These are phyloP conservation scores for Vesta saturnalis DNA, from an alignment of 2,888 invertebrate species.

Conservation along the genomic window DNA sequence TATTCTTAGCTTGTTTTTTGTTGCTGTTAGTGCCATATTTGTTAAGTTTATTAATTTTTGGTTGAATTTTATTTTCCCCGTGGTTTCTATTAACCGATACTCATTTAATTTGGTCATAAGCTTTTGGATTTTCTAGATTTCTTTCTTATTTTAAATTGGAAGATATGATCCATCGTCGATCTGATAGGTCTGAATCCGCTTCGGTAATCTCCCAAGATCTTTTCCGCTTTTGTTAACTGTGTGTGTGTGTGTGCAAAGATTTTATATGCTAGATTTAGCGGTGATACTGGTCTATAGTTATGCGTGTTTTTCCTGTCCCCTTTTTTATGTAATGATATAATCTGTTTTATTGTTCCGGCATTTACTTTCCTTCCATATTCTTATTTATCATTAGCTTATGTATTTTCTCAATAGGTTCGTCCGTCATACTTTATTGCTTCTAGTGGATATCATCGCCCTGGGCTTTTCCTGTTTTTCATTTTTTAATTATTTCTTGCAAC, in stretches of 20 bases:
- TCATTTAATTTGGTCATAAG: background rate
- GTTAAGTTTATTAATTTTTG: background rate
- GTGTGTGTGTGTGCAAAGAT: background rate
- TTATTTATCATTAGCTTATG: background rate
- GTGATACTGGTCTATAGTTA: no score
- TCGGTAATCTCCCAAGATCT: background rate
- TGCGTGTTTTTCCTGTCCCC: background rate
- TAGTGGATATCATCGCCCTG: background rate
- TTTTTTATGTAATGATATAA: no score
- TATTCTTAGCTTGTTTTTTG: background rate
- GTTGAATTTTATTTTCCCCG: background rate
- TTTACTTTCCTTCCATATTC: background rate
- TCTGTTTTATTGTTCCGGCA: background rate
- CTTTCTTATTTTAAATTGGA: background rate
- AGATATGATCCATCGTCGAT: conserved; percentile 1
- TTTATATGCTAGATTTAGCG: background rate
- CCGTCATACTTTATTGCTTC: background rate
- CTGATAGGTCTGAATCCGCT: background rate
- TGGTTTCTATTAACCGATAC: background rate
- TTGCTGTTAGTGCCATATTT: background rate
- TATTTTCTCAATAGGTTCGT: background rate
- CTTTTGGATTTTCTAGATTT: background rate
- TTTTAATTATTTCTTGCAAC: background rate
- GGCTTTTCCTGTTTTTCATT: no score
- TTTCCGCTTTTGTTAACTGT: background rate